These are phyloP conservation scores for Oophaga sylvatica DNA, from an alignment of 2,797 vertebrate genomes.

Conservation along the genomic window DNA sequence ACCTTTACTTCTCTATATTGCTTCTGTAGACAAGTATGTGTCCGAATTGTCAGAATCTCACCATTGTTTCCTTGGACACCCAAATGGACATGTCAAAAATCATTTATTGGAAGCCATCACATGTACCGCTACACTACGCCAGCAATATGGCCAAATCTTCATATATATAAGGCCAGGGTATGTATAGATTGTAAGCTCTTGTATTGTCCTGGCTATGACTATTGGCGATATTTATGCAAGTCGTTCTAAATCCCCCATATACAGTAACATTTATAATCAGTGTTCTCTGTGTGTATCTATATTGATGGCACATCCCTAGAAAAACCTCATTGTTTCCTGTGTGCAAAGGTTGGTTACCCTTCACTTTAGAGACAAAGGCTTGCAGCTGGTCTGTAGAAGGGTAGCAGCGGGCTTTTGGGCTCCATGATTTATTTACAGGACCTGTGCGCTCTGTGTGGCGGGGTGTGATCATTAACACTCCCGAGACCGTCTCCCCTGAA, in stretches of 20 bases:
- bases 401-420: neutral
- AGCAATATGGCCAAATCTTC: neutral
- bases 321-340: neutral
- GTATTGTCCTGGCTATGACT: neutral
- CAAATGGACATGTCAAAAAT: too few relatives aligned
- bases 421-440: conserved; percentile 38
- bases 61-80: too few relatives aligned
- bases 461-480: conserved; percentile 26
- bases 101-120: too few relatives aligned
- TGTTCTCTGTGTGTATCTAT: neutral
- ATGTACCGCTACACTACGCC: too few relatives aligned
- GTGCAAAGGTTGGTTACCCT: neutral
- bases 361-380: conserved; percentile 16
- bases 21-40: too few relatives aligned
- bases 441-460: conserved; percentile 19
- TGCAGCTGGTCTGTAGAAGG: too few relatives aligned
- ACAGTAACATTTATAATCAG: neutral
- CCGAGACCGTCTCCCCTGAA: conserved; percentile 64
- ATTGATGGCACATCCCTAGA: neutral
- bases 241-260: too few relatives aligned
- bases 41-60: too few relatives aligned
- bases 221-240: neutral
- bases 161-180: neutral
- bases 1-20: too few relatives aligned
- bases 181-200: neutral